These are phyloP conservation scores for Myanophis thanlyinensis DNA, from an alignment of 2,113 vertebrate genomes.

Conservation along the genomic window DNA sequence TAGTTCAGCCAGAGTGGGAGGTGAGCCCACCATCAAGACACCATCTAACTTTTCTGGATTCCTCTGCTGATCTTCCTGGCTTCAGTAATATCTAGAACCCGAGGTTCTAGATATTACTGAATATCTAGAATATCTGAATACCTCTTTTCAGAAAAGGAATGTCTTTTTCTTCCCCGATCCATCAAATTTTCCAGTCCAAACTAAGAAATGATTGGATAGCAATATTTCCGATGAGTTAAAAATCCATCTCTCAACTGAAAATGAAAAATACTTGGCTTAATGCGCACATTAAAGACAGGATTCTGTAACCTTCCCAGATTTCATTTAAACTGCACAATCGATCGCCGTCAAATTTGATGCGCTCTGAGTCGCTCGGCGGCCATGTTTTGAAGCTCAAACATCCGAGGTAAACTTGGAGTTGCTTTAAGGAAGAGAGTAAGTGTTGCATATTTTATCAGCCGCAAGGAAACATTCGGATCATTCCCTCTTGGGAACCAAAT, in stretches of 20 bases:
- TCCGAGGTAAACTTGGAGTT: conserved; percentile 43
- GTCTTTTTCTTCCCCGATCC: neutral
- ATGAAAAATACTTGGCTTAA: neutral
- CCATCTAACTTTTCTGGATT: neutral
- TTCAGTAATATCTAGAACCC: neutral
- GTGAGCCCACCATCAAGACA: neutral
- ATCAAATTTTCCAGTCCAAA: neutral
- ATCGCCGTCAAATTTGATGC: neutral
- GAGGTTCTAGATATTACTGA: no score
- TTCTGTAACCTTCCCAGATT: neutral
- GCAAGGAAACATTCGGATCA: conserved; percentile 19
- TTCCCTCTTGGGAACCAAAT: conserved; percentile 50
- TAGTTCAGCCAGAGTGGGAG: neutral
- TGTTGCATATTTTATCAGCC: neutral
- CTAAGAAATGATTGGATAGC: neutral
- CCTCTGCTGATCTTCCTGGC: neutral
- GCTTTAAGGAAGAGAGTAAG: conserved; percentile 46
- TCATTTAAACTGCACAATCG: neutral
- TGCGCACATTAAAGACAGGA: neutral
- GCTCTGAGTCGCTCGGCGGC: conserved; percentile 50
- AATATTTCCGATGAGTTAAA: neutral
- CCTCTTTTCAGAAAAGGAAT: neutral
- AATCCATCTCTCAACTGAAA: neutral
- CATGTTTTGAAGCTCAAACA: conserved; percentile 37
- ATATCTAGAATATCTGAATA: no score